Evolutionary conservation across 2,113 vertebrate genomes (phyloP).

Genomic region (Podarcis raffonei): DNA sequence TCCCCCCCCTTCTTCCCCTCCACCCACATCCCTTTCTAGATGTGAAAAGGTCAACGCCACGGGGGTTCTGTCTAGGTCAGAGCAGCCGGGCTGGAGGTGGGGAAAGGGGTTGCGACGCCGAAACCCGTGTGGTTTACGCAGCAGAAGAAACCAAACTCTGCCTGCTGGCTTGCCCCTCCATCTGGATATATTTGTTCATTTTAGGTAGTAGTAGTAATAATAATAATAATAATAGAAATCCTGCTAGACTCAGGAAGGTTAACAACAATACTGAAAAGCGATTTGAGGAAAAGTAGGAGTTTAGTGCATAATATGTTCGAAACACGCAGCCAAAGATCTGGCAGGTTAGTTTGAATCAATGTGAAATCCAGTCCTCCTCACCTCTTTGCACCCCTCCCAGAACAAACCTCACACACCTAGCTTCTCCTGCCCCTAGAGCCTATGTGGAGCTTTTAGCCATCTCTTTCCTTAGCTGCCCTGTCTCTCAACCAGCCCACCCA

Average conservation of each 20-base stretch:
- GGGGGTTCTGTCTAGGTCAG: conserved; percentile 1
- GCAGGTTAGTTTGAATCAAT: conserved; percentile 1
- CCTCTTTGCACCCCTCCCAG: background rate
- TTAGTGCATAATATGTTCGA: background rate
- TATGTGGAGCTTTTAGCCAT: background rate
- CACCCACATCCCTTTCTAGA: conserved; percentile 2
- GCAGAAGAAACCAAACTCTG: conserved; percentile 5
- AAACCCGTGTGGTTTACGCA: background rate
- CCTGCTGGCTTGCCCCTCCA: background rate
- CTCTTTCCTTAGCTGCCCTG: background rate
- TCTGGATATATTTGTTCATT: background rate
- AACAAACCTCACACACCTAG: background rate
- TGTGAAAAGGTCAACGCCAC: conserved; percentile 34
- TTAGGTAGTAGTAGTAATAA: too few relatives aligned
- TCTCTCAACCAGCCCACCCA: background rate
- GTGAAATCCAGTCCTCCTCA: conserved; percentile 12
- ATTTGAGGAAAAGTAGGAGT: background rate
- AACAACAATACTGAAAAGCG: conserved; percentile 16
- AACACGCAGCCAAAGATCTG: background rate
- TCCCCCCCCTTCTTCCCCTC: background rate
- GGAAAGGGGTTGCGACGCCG: background rate
- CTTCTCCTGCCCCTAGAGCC: background rate
- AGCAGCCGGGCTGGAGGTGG: background rate
- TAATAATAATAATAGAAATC: background rate
- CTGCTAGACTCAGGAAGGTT: background rate